Percentiles rank a stretch among this genome's conserved stretches.
Conservation (phyloP, 2,888 invertebrate genomes). For the Athrips mouffetella region DNA sequence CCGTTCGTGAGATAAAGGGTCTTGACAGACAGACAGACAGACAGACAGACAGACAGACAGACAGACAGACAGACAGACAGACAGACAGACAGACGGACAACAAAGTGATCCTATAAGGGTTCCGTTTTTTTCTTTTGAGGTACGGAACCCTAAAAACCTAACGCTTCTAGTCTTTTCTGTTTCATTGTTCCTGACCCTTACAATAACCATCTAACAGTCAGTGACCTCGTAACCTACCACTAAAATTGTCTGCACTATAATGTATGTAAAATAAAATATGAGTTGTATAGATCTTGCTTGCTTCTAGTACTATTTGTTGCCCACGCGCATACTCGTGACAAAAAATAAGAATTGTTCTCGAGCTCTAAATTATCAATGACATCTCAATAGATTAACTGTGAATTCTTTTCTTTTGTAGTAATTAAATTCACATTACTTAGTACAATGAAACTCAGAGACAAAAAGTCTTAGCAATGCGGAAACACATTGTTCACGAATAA, state of each 20-base stretch:
- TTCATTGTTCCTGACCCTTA: neutral
- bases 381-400: conserved; percentile 7
- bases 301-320: too few relatives aligned
- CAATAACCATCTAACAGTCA: neutral
- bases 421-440: conserved; percentile 3
- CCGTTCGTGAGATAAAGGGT: too few relatives aligned
- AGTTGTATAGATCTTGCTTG: too few relatives aligned
- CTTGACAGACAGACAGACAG: too few relatives aligned
- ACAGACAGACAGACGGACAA: too few relatives aligned
- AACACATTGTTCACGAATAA: too few relatives aligned
- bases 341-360: conserved; percentile 1
- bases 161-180: neutral
- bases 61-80: conserved; percentile 3
- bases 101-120: conserved; percentile 1
- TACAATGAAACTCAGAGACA: neutral
- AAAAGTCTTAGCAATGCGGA: neutral
- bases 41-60: too few relatives aligned
- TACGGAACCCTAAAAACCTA: conserved; percentile 11
- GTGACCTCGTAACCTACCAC: neutral
- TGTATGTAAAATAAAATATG: neutral
- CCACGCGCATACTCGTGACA: neutral
- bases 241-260: neutral
- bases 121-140: conserved; percentile 5
- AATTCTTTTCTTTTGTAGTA: conserved; percentile 1
- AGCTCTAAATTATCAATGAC: conserved; percentile 5